Evolutionary conservation across 1,140 invertebrate genomes (phyloP), one percentile per base, ranked within the genome.

Genomic region (Drosophila obscura): DNA sequence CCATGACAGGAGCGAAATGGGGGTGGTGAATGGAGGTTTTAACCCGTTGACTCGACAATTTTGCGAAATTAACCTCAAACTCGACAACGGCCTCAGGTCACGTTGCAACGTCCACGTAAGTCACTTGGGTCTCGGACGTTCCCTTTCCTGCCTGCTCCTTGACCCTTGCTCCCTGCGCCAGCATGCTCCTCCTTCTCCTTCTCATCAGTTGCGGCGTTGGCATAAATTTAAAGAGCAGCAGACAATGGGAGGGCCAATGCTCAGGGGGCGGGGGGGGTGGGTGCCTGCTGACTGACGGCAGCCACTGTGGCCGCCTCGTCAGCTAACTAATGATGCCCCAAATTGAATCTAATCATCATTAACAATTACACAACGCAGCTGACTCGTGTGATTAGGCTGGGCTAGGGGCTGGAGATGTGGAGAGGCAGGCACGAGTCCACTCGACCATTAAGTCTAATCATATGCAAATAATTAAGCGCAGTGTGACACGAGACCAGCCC

Each of bases 261-360:
- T 13, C 9, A 8, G 31, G 53, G 22, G 9, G 35, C 35, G 3
- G 7, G 9, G 4, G 9, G 9, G 31, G 9, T 9, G 3, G 31
- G 9, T 9, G 3, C 9, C 26, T 28, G 31, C 9, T 28, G 9
- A 11, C 31, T 35, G 31, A 11, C 9, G 31, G 26, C 49, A 16
- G 31, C 60, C 41, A 56, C 64, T 74, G 64, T 8, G 45, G 39
- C 41, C 39, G 79, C 74, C 61, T 75, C 75, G 82, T 87, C 77
- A 83, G 84, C 73, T 84, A 84, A 84, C 90, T 91, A 91, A 91
- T 91, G 90, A 90, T 90, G 90, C 90, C 82, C 87, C 77, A 91
- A 91, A 91, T 91, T 91, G 90, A 91, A 84, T 91, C 90, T 91
- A 91, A 91, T 91, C 90, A 91, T 91, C 90, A 91, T 91, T 91